phyloP scores from a whole-genome alignment of 2,113 vertebrate genomes.

The Albula goreensis region DNA sequence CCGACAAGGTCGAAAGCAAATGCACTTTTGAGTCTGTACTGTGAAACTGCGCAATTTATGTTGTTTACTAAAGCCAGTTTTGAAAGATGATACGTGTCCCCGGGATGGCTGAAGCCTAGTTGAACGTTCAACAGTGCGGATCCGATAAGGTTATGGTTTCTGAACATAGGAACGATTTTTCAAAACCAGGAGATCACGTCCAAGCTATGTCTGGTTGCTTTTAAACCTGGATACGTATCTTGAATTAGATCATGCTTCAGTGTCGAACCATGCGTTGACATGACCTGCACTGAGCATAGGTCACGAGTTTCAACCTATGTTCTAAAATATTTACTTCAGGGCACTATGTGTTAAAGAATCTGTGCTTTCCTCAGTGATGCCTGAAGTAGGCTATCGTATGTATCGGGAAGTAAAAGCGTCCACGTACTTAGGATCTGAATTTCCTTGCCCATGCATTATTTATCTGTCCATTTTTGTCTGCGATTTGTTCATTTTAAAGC shows the following conservation, averaged over 20 bases:
- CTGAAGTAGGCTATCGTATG: not conserved
- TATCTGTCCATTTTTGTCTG: no score
- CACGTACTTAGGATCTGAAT: not conserved
- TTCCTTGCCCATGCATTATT: not conserved
- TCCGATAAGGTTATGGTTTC: conserved; percentile 16
- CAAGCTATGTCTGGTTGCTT: conserved; percentile 26
- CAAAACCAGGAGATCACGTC: conserved; percentile 30
- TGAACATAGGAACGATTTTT: not conserved
- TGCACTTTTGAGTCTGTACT: conserved; percentile 36
- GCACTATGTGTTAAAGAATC: not conserved
- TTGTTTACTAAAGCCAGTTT: not conserved
- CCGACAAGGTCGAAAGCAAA: conserved; percentile 17
- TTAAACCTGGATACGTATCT: not conserved
- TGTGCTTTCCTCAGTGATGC: not conserved
- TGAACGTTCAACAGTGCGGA: not conserved
- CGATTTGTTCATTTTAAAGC: no score
- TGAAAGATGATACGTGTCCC: not conserved
- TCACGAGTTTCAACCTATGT: not conserved
- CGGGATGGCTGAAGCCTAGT: not conserved
- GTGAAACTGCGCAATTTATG: not conserved
- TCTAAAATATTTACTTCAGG: not conserved
- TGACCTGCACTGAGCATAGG: not conserved
- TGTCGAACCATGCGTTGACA: not conserved
- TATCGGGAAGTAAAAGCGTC: not conserved
- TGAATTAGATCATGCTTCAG: not conserved